Conservation (phyloP, 2,113 vertebrate genomes). For the Phodopus roborovskii region DNA sequence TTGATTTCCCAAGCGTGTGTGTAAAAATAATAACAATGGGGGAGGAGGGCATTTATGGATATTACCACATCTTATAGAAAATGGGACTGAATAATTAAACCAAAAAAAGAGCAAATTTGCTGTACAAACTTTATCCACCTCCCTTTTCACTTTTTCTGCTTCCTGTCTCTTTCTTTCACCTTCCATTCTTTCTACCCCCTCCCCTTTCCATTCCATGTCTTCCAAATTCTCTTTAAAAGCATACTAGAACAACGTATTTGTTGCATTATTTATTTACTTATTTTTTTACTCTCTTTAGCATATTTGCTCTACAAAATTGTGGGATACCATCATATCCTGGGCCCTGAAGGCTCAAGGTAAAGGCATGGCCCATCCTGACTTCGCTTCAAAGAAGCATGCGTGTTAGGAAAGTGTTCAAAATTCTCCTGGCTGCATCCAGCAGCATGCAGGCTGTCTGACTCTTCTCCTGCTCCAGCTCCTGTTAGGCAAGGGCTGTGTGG, state of each 20-base stretch:
- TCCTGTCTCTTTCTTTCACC: rapidly evolving
- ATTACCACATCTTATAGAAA: constrained; percentile 65
- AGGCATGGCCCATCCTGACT: constrained; percentile 60
- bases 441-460: constrained; percentile 63
- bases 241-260: constrained; percentile 50
- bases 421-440: constrained; percentile 72
- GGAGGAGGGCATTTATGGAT: constrained; percentile 35
- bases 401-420: constrained; percentile 2
- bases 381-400: constrained; percentile 47
- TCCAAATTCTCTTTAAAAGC: constrained; percentile 24
- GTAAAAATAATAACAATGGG: background rate
- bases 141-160: background rate
- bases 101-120: constrained; percentile 56
- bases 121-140: background rate
- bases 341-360: constrained; percentile 64
- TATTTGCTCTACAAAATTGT: constrained; percentile 68
- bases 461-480: constrained; percentile 78
- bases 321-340: background rate
- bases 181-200: background rate
- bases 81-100: constrained; percentile 28
- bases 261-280: constrained; percentile 58
- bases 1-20: background rate
- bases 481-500: constrained; percentile 85
- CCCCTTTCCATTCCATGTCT: background rate
- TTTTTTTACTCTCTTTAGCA: constrained; percentile 80